Base-by-base conservation (phyloP, 1,140 invertebrate species). In the Pseudomyrmex cubaensis region DNA sequence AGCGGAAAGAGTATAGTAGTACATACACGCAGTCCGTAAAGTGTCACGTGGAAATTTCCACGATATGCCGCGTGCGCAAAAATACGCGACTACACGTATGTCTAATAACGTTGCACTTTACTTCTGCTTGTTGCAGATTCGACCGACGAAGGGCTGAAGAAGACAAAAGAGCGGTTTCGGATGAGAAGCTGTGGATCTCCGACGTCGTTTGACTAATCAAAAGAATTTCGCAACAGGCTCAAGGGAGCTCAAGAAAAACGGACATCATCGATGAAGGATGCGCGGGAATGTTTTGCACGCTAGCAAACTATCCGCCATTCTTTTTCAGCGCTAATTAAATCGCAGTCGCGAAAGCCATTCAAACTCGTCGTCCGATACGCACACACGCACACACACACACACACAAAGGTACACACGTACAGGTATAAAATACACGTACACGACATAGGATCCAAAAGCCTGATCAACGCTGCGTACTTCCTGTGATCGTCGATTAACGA, bases 181-280 rank as follows among this genome's bases (percentile, higher is more conserved):
- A 86, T 88, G 87, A 74, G 83, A 63, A 84, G 87, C 87, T 84
- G 84, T 86, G 86, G 86, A 90, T 92, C 90, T 91, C 90, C 87
- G 69, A 85, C 87, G 87, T 91, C 90, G 44, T 91, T 87, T 87
- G 86, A 92, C 67, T 77, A 91, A 91, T 92, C 90, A 91, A 92
- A 91, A 91, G 35, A 35, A 35, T 35, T 87, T 88, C 63, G 66
- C 86, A 84, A 85, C 75, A 82, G 86, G 35, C 35, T 35, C 35
- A 35, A 35, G 35, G 35, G 87, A 88, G 80, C 76, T 82, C 56
- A 85, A 89, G 64, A 22, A 67, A 75, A 48, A 75, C 66, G 22
- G 61, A 82, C 25, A 75, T 35, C 35, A 35, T 35, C 35, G 5
- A 35, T 35, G 72, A 82, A 17, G 56, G 64, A 87, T 15, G 70